phyloP scores from a whole-genome alignment of 2,888 invertebrate genomes.

The Trissoscelio sp. region DNA sequence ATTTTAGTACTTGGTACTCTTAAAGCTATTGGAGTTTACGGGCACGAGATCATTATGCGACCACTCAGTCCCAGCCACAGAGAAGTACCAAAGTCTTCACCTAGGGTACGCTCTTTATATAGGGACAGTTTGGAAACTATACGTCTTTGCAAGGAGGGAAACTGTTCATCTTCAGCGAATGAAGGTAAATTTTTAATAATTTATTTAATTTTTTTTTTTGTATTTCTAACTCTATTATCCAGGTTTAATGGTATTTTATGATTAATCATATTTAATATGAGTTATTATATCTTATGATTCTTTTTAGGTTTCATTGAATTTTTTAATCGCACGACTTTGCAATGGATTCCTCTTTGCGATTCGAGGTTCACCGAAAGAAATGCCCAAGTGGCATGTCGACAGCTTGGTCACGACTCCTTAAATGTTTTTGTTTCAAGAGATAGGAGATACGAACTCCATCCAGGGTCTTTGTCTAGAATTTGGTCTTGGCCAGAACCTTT shows the following conservation, averaged over 20 bases:
- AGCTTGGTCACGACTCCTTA: slow-evolving; percentile 94
- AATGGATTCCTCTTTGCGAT: slow-evolving; percentile 99
- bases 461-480: slow-evolving; percentile 92
- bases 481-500: slow-evolving; percentile 98
- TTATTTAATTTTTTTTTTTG: no score
- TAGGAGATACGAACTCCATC: slow-evolving; percentile 93
- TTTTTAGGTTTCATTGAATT: slow-evolving; percentile 95
- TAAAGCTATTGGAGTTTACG: slow-evolving; percentile 91
- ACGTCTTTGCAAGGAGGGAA: slow-evolving; percentile 90
- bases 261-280: background rate
- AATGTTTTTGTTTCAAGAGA: slow-evolving; percentile 95
- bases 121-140: slow-evolving; percentile 85
- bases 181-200: no score
- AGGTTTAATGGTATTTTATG: no score
- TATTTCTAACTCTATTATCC: no score
- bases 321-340: slow-evolving; percentile 96
- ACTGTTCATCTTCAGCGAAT: slow-evolving; percentile 86
- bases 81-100: slow-evolving; percentile 72
- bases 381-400: slow-evolving; percentile 97
- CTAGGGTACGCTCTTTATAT: slow-evolving; percentile 58
- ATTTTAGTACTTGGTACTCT: slow-evolving; percentile 96
- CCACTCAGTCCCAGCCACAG: slow-evolving; percentile 83
- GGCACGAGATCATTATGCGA: slow-evolving; percentile 91
- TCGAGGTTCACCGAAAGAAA: slow-evolving; percentile 97
- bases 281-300: no score